A percentile compares a stretch with the other conserved stretches of the same genome.
Evolutionary conservation across 2,797 vertebrate species (phyloP).

Genomic region (Spinus pinus): DNA sequence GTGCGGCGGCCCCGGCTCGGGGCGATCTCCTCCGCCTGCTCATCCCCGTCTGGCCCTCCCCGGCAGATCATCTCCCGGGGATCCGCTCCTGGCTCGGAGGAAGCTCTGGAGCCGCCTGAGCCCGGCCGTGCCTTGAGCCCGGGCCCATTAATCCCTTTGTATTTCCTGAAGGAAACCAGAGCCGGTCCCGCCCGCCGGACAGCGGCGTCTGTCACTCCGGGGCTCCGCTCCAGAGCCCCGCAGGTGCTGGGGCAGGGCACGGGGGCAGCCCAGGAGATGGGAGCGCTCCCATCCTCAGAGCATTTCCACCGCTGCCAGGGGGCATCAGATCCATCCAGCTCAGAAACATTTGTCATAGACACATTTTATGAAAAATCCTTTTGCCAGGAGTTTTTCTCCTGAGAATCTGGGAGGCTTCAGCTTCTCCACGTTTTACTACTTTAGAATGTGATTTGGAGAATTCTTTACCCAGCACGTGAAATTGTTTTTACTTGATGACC

Average conservation of each 20-base stretch:
- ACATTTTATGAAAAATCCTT: too few species aligned
- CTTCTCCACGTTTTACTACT: too few species aligned
- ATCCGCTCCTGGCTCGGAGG: fast-evolving
- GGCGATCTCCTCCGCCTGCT: not conserved
- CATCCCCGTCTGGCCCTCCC: not conserved
- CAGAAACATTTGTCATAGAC: not conserved
- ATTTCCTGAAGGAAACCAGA: constrained; percentile 63
- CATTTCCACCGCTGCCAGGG: not conserved
- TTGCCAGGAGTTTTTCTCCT: too few species aligned
- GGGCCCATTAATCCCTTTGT: constrained; percentile 46
- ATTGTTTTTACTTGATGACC: too few species aligned
- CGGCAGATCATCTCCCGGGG: not conserved
- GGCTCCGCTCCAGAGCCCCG: not conserved
- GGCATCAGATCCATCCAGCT: not conserved
- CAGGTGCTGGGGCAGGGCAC: not conserved
- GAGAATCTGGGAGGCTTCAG: too few species aligned
- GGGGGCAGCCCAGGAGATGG: not conserved
- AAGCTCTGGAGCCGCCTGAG: not conserved
- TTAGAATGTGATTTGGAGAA: too few species aligned
- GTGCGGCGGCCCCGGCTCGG: fast-evolving
- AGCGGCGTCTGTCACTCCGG: not conserved
- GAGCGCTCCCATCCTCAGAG: not conserved
- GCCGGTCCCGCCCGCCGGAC: not conserved
- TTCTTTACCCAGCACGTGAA: too few species aligned
- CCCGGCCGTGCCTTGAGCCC: not conserved